Conservation (phyloP, 2,888 invertebrate species). For the Oconnorella tubifera region DNA sequence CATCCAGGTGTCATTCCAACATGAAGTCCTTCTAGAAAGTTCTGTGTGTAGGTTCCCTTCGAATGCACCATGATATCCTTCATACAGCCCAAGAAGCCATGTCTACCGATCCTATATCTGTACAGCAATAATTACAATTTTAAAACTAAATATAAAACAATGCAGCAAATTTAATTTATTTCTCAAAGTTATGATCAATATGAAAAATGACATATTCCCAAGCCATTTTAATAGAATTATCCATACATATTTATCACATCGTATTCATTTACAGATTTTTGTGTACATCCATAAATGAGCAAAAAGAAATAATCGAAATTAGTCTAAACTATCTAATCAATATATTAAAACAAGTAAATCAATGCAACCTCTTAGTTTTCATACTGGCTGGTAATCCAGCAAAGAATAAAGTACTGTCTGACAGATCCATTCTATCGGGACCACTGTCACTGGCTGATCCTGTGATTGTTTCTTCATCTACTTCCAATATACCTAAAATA, state of each 20-base stretch:
- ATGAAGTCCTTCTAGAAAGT: conserved; percentile 40
- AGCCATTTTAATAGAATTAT: too few relatives aligned
- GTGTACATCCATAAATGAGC: too few relatives aligned
- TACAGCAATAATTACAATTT: neutral
- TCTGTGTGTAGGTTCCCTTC: conserved; percentile 28
- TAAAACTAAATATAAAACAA: neutral
- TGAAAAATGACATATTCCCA: too few relatives aligned
- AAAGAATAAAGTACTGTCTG: conserved; percentile 70
- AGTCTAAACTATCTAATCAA: too few relatives aligned
- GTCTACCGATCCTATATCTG: conserved; percentile 13
- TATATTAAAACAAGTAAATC: too few relatives aligned
- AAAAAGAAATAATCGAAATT: too few relatives aligned
- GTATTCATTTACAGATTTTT: too few relatives aligned
- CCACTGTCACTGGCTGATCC: conserved; percentile 39
- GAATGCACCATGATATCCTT: conserved; percentile 65
- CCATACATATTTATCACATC: too few relatives aligned
- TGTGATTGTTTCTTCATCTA: conserved; percentile 61
- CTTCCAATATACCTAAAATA: conserved; percentile 60
- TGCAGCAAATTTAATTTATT: neutral
- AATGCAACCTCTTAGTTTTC: too few relatives aligned
- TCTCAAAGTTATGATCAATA: too few relatives aligned
- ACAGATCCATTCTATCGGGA: conserved; percentile 49
- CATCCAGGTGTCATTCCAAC: conserved; percentile 47
- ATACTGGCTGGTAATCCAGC: conserved; percentile 69
- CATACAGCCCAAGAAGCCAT: conserved; percentile 76